Percentiles rank a stretch among this genome's conserved stretches.
phyloP scores from a whole-genome alignment of 2,888 invertebrate species.

The Mythimna vitellina region DNA sequence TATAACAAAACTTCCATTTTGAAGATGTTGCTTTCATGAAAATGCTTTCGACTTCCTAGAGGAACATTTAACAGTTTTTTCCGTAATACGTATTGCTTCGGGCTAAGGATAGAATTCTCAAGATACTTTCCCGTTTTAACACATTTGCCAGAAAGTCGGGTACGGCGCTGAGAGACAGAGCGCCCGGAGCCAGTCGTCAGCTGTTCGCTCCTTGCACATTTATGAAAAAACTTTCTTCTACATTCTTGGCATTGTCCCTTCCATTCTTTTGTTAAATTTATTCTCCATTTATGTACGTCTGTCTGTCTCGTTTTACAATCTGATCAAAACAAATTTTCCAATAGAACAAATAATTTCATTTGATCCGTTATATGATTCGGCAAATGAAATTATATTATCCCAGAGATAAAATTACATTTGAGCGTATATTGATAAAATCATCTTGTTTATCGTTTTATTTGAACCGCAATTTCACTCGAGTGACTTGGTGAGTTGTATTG shows the following conservation, averaged over 20 bases:
- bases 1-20: slow-evolving; percentile 42
- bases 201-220: slow-evolving; percentile 86
- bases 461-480: slow-evolving; percentile 21
- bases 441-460: slow-evolving; percentile 32
- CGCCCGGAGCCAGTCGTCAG: slow-evolving; percentile 87
- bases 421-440: slow-evolving; percentile 28
- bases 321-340: slow-evolving; percentile 19
- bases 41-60: slow-evolving; percentile 52
- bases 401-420: slow-evolving; percentile 34
- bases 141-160: slow-evolving; percentile 86
- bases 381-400: slow-evolving; percentile 40
- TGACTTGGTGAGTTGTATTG: slow-evolving; percentile 50
- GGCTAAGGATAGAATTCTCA: slow-evolving; percentile 83
- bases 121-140: slow-evolving; percentile 87
- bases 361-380: slow-evolving; percentile 22
- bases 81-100: slow-evolving; percentile 76
- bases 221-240: slow-evolving; percentile 89
- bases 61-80: slow-evolving; percentile 70
- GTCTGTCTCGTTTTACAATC: slow-evolving; percentile 40
- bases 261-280: slow-evolving; percentile 65
- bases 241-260: slow-evolving; percentile 84
- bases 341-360: slow-evolving; percentile 23
- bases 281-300: slow-evolving; percentile 62
- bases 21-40: slow-evolving; percentile 49
- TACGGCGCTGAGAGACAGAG: slow-evolving; percentile 74